These are phyloP conservation scores for Uropetala carovei DNA, from an alignment of 2,888 invertebrate genomes.

Conservation along the genomic window DNA sequence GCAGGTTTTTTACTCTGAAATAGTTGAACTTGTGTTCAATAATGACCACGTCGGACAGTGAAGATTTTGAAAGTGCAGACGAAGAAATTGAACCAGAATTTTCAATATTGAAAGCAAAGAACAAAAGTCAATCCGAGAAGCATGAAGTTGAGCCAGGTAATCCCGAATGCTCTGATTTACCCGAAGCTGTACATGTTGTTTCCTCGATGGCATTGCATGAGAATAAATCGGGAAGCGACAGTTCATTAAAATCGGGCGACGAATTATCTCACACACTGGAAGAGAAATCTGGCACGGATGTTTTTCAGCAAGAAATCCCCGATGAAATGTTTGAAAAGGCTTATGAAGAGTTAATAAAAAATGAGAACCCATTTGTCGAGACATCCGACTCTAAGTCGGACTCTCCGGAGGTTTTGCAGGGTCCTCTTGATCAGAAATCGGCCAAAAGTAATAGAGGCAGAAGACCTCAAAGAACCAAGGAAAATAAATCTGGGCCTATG, in stretches of 20 bases:
- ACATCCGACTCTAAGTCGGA: not conserved
- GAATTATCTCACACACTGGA: not conserved
- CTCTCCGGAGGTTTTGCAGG: not conserved
- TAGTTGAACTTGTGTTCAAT: not conserved
- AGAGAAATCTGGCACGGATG: not conserved
- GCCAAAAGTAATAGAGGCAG: not conserved
- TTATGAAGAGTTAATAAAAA: not conserved
- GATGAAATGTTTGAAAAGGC: not conserved
- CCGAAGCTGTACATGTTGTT: not conserved
- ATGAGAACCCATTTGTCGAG: not conserved
- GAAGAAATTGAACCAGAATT: constrained; percentile 77
- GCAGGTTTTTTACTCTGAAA: not conserved
- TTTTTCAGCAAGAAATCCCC: not conserved
- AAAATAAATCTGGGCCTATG: constrained; percentile 46
- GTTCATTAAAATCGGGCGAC: not conserved
- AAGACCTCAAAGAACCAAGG: constrained; percentile 36
- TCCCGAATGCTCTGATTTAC: constrained; percentile 71
- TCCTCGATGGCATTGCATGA: not conserved
- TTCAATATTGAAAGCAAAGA: not conserved
- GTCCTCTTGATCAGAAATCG: not conserved
- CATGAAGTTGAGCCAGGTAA: not conserved
- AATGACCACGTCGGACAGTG: constrained; percentile 86
- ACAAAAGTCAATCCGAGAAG: not conserved
- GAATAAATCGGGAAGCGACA: not conserved
- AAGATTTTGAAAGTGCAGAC: constrained; percentile 87